Evolutionary conservation across 2,888 invertebrate species (phyloP).

Genomic region (Dolomedes plantarius): DNA sequence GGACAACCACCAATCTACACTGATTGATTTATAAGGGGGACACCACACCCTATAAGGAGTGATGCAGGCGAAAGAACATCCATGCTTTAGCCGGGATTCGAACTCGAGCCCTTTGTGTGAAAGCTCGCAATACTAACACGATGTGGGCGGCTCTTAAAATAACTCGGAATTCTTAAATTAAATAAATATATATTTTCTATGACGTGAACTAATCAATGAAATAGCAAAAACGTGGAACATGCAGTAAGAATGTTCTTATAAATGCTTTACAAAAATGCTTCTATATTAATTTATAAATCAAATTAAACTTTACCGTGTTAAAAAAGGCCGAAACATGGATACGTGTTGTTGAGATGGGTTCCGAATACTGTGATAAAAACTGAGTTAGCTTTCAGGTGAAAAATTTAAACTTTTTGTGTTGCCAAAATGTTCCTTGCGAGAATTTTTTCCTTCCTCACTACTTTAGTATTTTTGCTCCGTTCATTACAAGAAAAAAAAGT

Average conservation of each 20-base stretch:
- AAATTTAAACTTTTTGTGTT: neutral
- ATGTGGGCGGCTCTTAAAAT: no score
- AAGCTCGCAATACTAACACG: no score
- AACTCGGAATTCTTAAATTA: no score
- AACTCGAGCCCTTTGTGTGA: no score
- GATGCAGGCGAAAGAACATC: no score
- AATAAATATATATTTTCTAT: no score
- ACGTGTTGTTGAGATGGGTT: neutral
- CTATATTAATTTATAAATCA: conserved; percentile 12
- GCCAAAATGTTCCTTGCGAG: neutral
- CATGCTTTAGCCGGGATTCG: no score
- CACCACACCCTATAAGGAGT: no score
- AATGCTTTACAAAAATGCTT: neutral
- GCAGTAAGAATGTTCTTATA: neutral
- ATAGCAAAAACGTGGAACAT: neutral
- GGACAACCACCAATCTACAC: no score
- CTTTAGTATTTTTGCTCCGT: conserved; percentile 2
- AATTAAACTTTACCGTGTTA: neutral
- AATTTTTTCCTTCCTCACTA: neutral
- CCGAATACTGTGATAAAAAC: neutral
- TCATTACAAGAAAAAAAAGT: conserved; percentile 12
- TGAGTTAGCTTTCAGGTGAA: neutral
- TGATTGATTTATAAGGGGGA: no score
- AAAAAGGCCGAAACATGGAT: conserved; percentile 1
- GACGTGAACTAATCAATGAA: no score